Conservation (phyloP, 35 echinoderm and acorn worm genomes). For the Holothuria glaberrima region DNA sequence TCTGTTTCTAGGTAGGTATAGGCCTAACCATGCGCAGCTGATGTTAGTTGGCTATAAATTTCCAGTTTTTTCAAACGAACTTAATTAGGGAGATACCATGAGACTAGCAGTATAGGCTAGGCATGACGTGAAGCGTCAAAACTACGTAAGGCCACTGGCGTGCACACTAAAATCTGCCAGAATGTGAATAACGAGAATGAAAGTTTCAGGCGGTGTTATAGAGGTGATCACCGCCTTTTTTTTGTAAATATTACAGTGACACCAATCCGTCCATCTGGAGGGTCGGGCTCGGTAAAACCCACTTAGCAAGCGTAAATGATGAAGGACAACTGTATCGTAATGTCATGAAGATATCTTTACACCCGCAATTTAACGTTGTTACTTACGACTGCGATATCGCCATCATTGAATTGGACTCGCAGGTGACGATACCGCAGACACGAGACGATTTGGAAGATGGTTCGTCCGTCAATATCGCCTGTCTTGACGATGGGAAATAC, state of each 20-base stretch:
- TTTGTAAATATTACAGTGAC: not conserved
- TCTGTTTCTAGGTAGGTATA: not conserved
- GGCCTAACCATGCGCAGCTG: no score
- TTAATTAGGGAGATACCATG: not conserved
- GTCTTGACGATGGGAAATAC: constrained; percentile 2
- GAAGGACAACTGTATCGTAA: constrained; percentile 17
- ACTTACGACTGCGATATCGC: constrained; percentile 51
- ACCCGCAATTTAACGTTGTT: constrained; percentile 25
- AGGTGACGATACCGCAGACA: not conserved
- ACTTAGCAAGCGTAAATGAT: not conserved
- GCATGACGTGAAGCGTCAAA: not conserved
- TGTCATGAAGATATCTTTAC: constrained; percentile 22
- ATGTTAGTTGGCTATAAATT: no score
- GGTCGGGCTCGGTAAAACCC: constrained; percentile 29
- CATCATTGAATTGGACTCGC: constrained; percentile 2
- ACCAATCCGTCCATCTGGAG: constrained; percentile 1
- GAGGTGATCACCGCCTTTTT: not conserved
- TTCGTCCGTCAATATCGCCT: constrained; percentile 6
- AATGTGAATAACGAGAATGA: no score
- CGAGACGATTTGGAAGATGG: not conserved
- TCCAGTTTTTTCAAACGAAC: not conserved
- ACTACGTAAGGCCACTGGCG: no score
- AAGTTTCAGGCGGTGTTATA: no score
- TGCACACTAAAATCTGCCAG: no score
- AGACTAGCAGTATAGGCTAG: not conserved